Conservation (phyloP, 2,888 invertebrate genomes). For the Thysanoteuthis rhombus region DNA sequence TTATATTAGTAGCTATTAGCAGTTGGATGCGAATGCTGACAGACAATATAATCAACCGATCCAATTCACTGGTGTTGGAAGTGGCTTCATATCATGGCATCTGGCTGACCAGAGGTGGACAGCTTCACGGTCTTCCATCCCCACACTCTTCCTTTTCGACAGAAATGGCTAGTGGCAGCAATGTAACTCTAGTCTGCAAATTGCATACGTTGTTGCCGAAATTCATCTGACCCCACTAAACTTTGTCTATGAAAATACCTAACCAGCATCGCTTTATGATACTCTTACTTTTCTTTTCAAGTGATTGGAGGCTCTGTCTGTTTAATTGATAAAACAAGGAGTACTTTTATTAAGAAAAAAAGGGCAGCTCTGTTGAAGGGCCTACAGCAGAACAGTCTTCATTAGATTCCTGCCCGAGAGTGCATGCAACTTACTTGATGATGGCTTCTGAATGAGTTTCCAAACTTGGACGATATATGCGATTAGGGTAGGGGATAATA, state of each 20-base stretch:
- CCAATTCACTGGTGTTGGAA: background rate
- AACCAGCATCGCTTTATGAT: too few species aligned
- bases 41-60: slow-evolving; percentile 21
- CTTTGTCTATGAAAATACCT: background rate
- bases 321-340: too few species aligned
- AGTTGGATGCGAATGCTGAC: background rate
- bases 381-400: too few species aligned
- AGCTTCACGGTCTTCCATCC: background rate
- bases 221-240: background rate
- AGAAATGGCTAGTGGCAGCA: background rate
- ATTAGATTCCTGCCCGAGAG: too few species aligned
- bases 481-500: too few species aligned
- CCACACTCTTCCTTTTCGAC: background rate
- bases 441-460: too few species aligned
- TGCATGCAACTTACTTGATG: too few species aligned
- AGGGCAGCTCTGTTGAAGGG: too few species aligned
- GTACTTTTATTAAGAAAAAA: too few species aligned
- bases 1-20: slow-evolving; percentile 24
- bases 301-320: too few species aligned
- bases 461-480: too few species aligned
- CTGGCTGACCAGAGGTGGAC: background rate
- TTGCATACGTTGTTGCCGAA: background rate
- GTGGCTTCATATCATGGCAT: background rate
- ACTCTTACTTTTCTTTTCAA: too few species aligned
- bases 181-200: background rate